Base-by-base conservation (phyloP, 2,888 invertebrate genomes). In the Coremacera marginata region DNA sequence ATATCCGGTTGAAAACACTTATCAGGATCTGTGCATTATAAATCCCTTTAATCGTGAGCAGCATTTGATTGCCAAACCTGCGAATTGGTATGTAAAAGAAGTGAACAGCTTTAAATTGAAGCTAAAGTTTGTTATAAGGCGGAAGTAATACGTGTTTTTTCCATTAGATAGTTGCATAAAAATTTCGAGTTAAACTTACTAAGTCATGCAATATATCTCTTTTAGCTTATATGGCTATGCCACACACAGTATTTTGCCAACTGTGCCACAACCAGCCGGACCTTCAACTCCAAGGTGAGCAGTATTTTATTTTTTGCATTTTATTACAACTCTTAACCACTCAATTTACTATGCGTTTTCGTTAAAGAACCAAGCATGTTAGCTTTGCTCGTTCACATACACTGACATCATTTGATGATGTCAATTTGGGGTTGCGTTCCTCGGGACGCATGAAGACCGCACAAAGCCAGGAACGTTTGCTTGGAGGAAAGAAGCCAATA, bases 311-410 rank as follows among this genome's bases (percentile, higher is more conserved):
- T 31, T 31, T 31, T 31, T 31, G 3, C 9, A 14, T 5, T 5
- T 34, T 34, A 31, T 27, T 63, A 3, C 25, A 22, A 70, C 16
- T 5, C n/a, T 31, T 22, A 2, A 11, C 25, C 11, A 31, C 57
- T 4, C 49, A 27, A n/a, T 5, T 70, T 25, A 14, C 11, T 63
- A 14, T 22, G 11, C 31, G 44, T 51, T 25, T 49, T 55, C 60
- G 44, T 34, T 89, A 22, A 90, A 95, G 95, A 88, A 93, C 94
- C 80, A 97, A 97, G 88, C 97, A 97, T 88, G 97, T 97, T 51
- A 96, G 96, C 84, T 97, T 97, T 86, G 95, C 96, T 67, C 92
- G 96, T 77, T 96, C 96, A 5, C 95, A 96, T 87, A 96, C 96
- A 0, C 89, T 96, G 82, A 95, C 95, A 37, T 96, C 95, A 5